phyloP scores from a whole-genome alignment of 2,888 invertebrate genomes.

The Cephus runcator region DNA sequence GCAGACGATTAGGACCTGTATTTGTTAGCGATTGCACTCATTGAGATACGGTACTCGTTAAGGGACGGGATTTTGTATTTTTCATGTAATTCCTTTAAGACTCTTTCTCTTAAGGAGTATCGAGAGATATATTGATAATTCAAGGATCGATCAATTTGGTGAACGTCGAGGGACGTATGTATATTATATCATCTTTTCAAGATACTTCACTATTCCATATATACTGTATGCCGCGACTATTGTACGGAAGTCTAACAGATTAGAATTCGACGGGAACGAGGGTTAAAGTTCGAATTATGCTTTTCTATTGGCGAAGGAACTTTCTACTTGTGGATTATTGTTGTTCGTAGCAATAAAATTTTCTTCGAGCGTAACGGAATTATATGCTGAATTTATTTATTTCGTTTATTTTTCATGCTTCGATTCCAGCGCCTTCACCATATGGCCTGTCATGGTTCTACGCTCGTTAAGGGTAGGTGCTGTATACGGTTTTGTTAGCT shows the following conservation, averaged over 20 bases:
- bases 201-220: background rate
- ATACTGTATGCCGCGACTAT: background rate
- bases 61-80: background rate
- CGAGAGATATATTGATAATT: background rate
- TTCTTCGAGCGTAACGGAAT: slow-evolving; percentile 46
- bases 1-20: background rate
- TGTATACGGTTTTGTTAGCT: background rate
- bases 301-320: background rate
- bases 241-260: background rate
- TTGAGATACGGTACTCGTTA: background rate
- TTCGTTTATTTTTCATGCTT: slow-evolving; percentile 32
- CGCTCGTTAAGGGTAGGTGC: background rate
- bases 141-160: background rate
- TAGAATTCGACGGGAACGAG: background rate
- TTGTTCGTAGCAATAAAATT: slow-evolving; percentile 43
- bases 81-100: background rate
- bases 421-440: background rate
- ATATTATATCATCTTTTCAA: background rate
- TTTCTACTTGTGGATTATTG: slow-evolving; percentile 21
- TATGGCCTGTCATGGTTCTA: background rate
- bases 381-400: slow-evolving; percentile 45
- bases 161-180: background rate
- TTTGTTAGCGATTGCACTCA: background rate
- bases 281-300: background rate
- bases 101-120: background rate